Conservation (phyloP, 2,797 vertebrate genomes). For the Cynopterus sphinx region DNA sequence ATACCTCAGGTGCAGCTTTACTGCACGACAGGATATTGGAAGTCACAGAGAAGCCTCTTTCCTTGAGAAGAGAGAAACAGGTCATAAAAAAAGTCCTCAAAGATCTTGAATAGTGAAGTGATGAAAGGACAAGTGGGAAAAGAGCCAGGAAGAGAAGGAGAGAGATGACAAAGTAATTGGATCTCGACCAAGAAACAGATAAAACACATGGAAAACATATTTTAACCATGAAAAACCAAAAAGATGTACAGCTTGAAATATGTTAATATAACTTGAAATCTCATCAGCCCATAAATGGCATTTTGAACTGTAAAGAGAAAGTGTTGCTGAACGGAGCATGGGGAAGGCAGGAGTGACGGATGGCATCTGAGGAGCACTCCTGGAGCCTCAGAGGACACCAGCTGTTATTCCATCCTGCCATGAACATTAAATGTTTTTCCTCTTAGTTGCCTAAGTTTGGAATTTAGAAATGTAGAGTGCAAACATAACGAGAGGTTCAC, state of each 20-base stretch:
- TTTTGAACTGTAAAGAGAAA: not conserved
- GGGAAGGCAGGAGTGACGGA: not conserved
- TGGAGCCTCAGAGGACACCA: not conserved
- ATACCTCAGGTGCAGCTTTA: not conserved
- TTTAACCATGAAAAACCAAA: not conserved
- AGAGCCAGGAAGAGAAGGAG: not conserved
- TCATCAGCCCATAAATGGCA: not conserved
- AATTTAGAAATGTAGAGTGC: slow-evolving; percentile 24
- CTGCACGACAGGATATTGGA: not conserved
- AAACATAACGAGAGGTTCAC: not conserved
- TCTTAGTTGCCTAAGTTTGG: not conserved
- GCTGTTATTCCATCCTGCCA: not conserved
- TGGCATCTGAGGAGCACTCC: not conserved
- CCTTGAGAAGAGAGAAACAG: slow-evolving; percentile 3
- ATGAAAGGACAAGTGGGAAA: slow-evolving; percentile 37
- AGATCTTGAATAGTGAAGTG: not conserved
- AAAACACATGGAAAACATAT: slow-evolving; percentile 1
- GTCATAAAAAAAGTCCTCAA: not conserved
- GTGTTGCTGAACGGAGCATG: not conserved
- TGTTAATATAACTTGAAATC: not conserved
- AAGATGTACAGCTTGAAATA: not conserved
- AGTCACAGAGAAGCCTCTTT: not conserved
- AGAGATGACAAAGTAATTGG: slow-evolving; percentile 38
- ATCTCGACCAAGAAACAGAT: not conserved
- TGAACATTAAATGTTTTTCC: not conserved